Conservation (phyloP, 2,797 vertebrate genomes). For the Platyrinchus mystaceus region DNA sequence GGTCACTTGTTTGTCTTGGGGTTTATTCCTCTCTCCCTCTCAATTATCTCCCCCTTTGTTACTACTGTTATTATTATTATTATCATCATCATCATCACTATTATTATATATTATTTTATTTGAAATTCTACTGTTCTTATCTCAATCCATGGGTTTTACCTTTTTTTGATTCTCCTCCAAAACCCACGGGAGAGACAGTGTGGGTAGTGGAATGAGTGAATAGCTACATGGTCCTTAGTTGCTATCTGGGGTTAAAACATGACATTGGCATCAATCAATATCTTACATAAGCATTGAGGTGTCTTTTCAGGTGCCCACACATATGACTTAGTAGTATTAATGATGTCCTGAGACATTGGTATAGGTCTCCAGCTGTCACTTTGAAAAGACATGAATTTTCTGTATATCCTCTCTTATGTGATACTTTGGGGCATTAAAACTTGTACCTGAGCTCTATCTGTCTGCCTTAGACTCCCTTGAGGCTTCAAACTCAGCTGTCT, state of each 20-base stretch:
- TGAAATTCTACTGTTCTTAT: neutral
- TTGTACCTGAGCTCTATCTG: neutral
- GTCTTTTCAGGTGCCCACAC: neutral
- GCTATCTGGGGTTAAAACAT: neutral
- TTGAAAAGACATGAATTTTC: neutral
- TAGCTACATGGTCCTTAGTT: neutral
- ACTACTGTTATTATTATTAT: too few relatives aligned
- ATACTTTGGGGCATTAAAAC: neutral
- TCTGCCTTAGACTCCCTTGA: neutral
- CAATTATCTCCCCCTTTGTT: neutral
- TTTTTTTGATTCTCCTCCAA: neutral
- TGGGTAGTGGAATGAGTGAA: neutral
- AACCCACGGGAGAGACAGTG: accelerated
- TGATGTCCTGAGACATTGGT: neutral
- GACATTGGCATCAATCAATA: neutral
- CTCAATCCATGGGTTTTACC: neutral
- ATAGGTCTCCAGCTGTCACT: neutral
- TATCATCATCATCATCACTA: too few relatives aligned
- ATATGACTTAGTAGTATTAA: neutral
- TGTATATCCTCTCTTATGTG: neutral
- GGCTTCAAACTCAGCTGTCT: neutral
- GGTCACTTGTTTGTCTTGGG: neutral
- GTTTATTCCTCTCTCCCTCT: neutral
- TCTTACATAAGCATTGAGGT: neutral
- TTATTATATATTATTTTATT: neutral